Evolutionary conservation across 1,140 invertebrate species (phyloP).

Genomic region (Pogonus chalceus): DNA sequence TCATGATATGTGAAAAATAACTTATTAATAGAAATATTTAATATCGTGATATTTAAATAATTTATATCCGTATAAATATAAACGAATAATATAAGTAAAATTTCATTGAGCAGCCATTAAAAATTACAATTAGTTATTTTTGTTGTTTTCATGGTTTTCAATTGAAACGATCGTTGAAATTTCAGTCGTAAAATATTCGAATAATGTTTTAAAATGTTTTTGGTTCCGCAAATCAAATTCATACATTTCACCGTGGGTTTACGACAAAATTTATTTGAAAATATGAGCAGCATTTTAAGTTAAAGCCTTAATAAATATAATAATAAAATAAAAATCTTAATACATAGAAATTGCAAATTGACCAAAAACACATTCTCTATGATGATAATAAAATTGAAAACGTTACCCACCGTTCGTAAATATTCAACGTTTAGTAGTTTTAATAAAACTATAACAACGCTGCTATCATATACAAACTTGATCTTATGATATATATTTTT

Average conservation of each 20-base stretch:
- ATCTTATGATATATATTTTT: too few species aligned
- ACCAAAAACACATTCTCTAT: neutral
- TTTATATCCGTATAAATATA: too few species aligned
- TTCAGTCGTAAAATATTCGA: neutral
- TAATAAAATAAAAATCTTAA: constrained; percentile 1
- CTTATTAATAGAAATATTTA: too few species aligned
- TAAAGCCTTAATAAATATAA: neutral
- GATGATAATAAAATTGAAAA: neutral
- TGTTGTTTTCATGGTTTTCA: too few species aligned
- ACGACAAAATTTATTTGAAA: neutral
- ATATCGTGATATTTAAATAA: too few species aligned
- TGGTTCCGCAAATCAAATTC: neutral
- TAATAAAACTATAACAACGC: neutral
- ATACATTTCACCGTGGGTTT: neutral
- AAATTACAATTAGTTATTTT: too few species aligned
- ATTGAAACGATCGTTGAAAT: too few species aligned
- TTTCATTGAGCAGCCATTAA: too few species aligned
- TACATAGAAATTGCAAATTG: constrained; percentile 1
- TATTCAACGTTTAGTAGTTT: constrained; percentile 7
- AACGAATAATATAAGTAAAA: too few species aligned
- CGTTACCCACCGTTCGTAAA: neutral
- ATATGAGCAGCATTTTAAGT: constrained; percentile 4
- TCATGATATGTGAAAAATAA: too few species aligned
- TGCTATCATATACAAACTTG: too few species aligned
- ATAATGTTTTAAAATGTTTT: constrained; percentile 1